Conservation (phyloP, 2,797 vertebrate genomes). For the Rhinogobio ventralis region DNA sequence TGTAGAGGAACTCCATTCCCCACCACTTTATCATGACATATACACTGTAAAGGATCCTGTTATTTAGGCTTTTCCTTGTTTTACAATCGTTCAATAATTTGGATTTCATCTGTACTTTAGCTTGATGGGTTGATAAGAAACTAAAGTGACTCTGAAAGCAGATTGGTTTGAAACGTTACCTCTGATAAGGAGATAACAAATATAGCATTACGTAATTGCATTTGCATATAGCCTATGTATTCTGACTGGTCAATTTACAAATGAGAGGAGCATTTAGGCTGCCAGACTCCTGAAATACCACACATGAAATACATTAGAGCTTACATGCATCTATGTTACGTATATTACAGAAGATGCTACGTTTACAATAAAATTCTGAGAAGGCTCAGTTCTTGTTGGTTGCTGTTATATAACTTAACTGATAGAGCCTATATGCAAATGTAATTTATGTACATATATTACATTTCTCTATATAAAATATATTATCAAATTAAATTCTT, state of each 20-base stretch:
- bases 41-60: not conserved
- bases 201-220: too few species aligned
- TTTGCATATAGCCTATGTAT: too few species aligned
- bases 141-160: not conserved
- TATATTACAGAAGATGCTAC: not conserved
- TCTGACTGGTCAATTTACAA: too few species aligned
- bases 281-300: too few species aligned
- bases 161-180: not conserved
- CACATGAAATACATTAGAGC: too few species aligned
- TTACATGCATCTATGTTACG: not conserved
- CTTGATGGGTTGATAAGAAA: not conserved
- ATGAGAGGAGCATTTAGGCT: too few species aligned
- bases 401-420: not conserved
- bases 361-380: not conserved
- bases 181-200: too few species aligned
- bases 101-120: not conserved
- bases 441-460: not conserved
- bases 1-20: not conserved
- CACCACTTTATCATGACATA: not conserved
- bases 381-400: not conserved
- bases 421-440: not conserved
- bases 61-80: not conserved
- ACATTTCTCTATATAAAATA: too few species aligned
- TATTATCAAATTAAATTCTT: too few species aligned
- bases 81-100: not conserved